Conservation (phyloP, 1,140 invertebrate genomes). For the Lepidotrigona ventralis region DNA sequence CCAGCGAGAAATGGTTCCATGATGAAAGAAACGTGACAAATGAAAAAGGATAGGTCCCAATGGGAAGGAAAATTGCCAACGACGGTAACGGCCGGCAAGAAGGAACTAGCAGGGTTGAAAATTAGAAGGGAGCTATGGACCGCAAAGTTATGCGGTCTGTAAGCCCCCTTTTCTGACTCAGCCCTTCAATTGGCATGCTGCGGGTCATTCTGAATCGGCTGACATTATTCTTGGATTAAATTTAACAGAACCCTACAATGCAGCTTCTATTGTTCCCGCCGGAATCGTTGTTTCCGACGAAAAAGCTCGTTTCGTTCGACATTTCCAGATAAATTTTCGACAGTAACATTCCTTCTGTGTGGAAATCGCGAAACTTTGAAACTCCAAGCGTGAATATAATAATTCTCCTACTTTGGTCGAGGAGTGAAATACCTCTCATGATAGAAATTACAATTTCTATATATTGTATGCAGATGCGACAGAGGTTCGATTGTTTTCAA, state of each 20-base stretch:
- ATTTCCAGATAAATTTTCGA: too few species aligned
- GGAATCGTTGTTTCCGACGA: background rate
- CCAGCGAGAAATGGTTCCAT: background rate
- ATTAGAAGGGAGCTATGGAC: constrained; percentile 6
- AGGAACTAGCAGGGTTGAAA: constrained; percentile 12
- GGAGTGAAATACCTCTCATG: background rate
- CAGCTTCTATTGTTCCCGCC: background rate
- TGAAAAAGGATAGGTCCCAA: background rate
- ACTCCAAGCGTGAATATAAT: background rate
- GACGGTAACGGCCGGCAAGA: background rate
- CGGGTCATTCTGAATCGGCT: background rate
- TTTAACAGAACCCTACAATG: background rate
- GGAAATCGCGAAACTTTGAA: background rate
- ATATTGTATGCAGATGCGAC: background rate
- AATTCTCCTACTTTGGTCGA: background rate
- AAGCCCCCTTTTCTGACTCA: background rate
- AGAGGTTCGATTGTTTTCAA: background rate
- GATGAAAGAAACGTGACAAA: background rate
- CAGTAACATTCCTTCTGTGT: background rate
- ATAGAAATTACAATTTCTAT: background rate
- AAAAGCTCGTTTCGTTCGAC: background rate
- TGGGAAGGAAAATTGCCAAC: constrained; percentile 10
- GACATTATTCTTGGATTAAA: constrained; percentile 24
- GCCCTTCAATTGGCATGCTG: constrained; percentile 22
- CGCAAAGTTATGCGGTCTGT: constrained; percentile 20